Evolutionary conservation across 2,888 invertebrate genomes (phyloP).

Genomic region (Patella caerulea): DNA sequence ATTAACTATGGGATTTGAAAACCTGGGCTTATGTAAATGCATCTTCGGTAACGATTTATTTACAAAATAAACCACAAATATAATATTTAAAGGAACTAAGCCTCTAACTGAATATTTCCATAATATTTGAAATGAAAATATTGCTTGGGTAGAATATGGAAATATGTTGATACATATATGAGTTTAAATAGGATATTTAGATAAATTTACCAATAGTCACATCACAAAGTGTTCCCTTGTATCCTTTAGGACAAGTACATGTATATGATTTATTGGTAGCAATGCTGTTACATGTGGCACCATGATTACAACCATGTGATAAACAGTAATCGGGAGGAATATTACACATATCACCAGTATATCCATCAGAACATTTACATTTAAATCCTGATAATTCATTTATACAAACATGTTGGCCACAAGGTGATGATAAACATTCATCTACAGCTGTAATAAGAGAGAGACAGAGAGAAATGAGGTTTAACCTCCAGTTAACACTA

Average conservation of each 20-base stretch:
- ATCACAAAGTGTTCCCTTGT: constrained; percentile 13
- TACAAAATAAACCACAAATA: too few relatives aligned
- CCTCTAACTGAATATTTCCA: too few relatives aligned
- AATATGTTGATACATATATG: too few relatives aligned
- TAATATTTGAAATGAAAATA: too few relatives aligned
- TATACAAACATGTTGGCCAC: constrained; percentile 12
- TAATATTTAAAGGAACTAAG: too few relatives aligned
- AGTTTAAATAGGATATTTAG: too few relatives aligned
- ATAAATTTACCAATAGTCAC: constrained; percentile 1
- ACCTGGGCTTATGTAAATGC: too few relatives aligned
- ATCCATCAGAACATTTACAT: constrained; percentile 12
- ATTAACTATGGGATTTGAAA: too few relatives aligned
- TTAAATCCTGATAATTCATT: not conserved
- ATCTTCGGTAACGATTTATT: too few relatives aligned
- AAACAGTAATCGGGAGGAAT: constrained; percentile 11
- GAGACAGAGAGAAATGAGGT: not conserved
- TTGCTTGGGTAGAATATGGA: too few relatives aligned
- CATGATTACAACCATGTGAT: constrained; percentile 8
- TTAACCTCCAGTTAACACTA: too few relatives aligned
- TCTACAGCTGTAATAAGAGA: not conserved
- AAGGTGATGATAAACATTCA: constrained; percentile 14
- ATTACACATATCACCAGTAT: constrained; percentile 9
- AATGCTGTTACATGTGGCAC: constrained; percentile 11
- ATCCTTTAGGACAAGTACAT: constrained; percentile 7
- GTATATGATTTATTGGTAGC: constrained; percentile 5